Percentiles rank a stretch among this genome's conserved stretches.
phyloP scores from a whole-genome alignment of 2,113 vertebrate species.

The Panthera tigris region DNA sequence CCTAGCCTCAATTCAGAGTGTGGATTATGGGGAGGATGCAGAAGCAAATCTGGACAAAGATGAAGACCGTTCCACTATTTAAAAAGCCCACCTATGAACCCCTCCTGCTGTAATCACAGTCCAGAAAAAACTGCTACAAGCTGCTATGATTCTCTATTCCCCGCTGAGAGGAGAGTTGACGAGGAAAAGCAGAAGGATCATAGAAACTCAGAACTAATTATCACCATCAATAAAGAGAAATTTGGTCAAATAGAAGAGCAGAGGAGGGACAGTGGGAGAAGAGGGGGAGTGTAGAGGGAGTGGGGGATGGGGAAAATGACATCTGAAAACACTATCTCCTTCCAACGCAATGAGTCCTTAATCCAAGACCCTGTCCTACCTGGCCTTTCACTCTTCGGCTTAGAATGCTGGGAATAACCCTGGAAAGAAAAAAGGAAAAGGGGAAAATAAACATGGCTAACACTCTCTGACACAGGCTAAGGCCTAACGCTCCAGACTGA shows the following conservation, averaged over 20 bases:
- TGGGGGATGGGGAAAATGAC: background rate
- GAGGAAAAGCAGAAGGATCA: background rate
- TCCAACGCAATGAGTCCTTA: background rate
- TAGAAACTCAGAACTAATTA: slow-evolving; percentile 16
- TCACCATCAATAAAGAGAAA: background rate
- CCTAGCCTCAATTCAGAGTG: background rate
- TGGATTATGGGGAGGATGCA: background rate
- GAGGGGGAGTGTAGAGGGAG: background rate
- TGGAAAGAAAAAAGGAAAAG: background rate
- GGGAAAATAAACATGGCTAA: background rate
- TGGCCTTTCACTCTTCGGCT: background rate
- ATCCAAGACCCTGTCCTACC: background rate
- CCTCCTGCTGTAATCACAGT: background rate
- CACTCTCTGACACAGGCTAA: background rate
- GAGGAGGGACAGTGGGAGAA: background rate
- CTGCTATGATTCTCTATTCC: background rate
- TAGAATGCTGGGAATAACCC: background rate
- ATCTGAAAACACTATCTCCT: background rate
- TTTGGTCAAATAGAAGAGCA: background rate
- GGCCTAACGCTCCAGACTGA: background rate
- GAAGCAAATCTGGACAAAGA: background rate
- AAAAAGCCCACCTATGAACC: background rate
- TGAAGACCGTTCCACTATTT: background rate
- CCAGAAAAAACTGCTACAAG: background rate
- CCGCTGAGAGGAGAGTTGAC: background rate